These are phyloP conservation scores for Brachymystax lenok DNA, from an alignment of 2,797 vertebrate genomes.

Conservation along the genomic window DNA sequence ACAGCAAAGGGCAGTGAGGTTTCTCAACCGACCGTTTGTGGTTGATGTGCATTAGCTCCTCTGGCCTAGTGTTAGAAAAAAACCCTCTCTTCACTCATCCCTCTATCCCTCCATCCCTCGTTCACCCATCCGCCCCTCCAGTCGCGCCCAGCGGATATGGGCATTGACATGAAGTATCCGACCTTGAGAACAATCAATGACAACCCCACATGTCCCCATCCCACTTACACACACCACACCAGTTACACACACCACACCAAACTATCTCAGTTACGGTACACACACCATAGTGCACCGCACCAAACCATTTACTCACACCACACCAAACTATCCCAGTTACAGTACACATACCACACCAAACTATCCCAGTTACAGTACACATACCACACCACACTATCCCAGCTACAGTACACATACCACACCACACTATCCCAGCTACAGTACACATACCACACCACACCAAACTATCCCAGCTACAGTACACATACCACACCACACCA, in stretches of 20 bases:
- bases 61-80: neutral
- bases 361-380: neutral
- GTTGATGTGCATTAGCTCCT: conserved; percentile 3
- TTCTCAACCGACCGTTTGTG: conserved; percentile 13
- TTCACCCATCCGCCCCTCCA: conserved; percentile 51
- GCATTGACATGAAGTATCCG: conserved; percentile 74
- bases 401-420: neutral
- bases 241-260: neutral
- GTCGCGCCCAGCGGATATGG: conserved; percentile 63
- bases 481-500: too few species aligned
- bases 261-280: too few species aligned
- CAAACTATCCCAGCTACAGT: neutral
- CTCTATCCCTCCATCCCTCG: conserved; percentile 39
- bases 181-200: conserved; percentile 82
- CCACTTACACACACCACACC: conserved; percentile 25
- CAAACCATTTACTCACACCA: conserved; percentile 4
- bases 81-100: neutral
- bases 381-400: neutral
- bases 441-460: neutral
- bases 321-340: neutral
- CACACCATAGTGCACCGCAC: neutral
- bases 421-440: neutral
- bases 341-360: conserved; percentile 6
- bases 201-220: conserved; percentile 61
- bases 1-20: neutral